phyloP scores from a whole-genome alignment of 1,140 invertebrate species.

The Procambarus clarkii region DNA sequence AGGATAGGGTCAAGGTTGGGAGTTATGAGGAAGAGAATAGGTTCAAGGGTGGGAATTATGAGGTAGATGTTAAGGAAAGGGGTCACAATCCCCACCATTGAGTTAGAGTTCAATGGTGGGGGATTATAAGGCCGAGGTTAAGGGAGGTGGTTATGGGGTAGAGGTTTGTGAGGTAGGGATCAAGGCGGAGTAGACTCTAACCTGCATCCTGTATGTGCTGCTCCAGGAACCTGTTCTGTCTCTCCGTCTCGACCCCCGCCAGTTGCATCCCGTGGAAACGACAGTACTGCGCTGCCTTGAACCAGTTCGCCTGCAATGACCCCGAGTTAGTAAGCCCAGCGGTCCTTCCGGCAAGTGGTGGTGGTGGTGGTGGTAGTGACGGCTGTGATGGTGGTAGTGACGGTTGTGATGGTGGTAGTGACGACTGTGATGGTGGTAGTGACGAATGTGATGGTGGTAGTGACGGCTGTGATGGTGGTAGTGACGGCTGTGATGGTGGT shows the following conservation, averaged over 20 bases:
- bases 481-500: too few relatives aligned
- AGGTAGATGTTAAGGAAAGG: too few relatives aligned
- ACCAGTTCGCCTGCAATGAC: conserved; percentile 89
- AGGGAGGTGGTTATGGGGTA: too few relatives aligned
- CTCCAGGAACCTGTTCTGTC: conserved; percentile 90
- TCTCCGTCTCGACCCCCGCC: conserved; percentile 90
- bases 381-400: background rate
- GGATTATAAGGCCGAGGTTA: background rate
- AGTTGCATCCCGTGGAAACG: conserved; percentile 94
- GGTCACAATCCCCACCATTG: too few relatives aligned
- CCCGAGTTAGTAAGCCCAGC: conserved; percentile 70
- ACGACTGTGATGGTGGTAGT: background rate
- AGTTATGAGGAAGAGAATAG: too few relatives aligned
- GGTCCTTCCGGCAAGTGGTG: background rate
- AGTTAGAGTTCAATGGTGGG: background rate
- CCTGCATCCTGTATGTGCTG: conserved; percentile 89
- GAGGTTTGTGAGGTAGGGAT: background rate
- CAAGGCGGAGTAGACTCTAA: conserved; percentile 74
- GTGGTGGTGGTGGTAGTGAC: background rate
- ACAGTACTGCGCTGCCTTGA: conserved; percentile 92
- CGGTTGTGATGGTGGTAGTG: background rate
- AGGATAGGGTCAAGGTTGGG: too few relatives aligned
- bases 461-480: too few relatives aligned
- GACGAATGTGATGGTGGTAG: background rate
- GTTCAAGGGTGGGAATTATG: too few relatives aligned